Base-by-base conservation (phyloP, 2,797 vertebrate genomes). In the Fistularia tabacaria region DNA sequence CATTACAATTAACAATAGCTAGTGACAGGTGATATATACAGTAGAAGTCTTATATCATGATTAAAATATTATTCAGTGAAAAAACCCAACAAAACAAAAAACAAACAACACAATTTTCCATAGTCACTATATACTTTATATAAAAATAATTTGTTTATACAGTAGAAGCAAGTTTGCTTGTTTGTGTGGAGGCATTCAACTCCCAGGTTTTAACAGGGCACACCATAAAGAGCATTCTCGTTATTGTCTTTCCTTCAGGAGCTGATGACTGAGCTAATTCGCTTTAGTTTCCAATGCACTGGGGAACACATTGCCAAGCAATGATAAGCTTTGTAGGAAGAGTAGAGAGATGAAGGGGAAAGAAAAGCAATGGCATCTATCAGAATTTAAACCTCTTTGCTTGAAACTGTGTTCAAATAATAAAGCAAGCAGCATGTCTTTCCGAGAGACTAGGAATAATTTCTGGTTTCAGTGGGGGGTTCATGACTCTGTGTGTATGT, bases 181-280 rank as follows among this genome's bases (percentile, higher is more conserved):
- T 77, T 71, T 83, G 66, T 77, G 77, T 78, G 69, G 71, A 68
- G 61, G 66, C 77, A 81, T 77, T 83, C 69, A 75, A 81, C 79
- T 77, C 74, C 65, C 57, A 67, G 77, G 66, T 83, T 92, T 93
- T 93, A 93, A 95, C 91, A 92, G 90, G 87, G 87, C 88, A 87
- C 90, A 91, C 90, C 92, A 89, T 92, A 91, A 94, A 93, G 91
- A 94, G 93, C 93, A 92, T 92, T 94, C 92, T 91, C 92, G 92
- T 93, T 94, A 94, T 97, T 95, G 93, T 94, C 85, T 94, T 92
- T 94, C 90, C 91, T 94, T 91, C 90, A 92, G 92, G 93, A 91
- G 92, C 88, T 96, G 95, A 96, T 96, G 93, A 95, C 94, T 93
- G 93, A 94, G 93, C 95, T 98, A 95, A 98, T 98, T 98, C 93